Conservation (phyloP, 1,140 invertebrate species). For the Drosophila pachea region DNA sequence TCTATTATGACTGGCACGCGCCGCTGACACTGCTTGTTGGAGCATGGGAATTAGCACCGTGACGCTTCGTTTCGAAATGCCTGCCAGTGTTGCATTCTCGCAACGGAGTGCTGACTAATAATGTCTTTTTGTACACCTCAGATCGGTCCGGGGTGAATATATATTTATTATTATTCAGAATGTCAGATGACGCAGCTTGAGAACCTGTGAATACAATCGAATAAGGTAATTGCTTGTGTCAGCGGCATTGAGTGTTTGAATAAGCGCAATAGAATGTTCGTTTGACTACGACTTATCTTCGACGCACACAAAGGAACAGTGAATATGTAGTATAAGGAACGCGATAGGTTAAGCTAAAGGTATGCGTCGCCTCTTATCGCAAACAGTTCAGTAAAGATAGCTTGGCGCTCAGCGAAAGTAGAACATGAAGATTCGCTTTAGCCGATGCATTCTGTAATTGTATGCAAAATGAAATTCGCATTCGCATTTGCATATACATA, state of each 20-base stretch:
- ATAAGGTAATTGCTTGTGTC: constrained; percentile 1
- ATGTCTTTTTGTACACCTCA: constrained; percentile 4
- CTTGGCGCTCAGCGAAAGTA: not conserved
- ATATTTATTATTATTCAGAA: not conserved
- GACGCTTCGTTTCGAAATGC: constrained; percentile 60
- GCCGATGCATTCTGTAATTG: not conserved
- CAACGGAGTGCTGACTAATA: constrained; percentile 20
- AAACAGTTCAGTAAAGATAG: not conserved
- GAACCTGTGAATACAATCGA: constrained; percentile 22
- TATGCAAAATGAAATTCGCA: not conserved
- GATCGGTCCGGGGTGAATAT: not conserved
- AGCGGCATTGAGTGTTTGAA: constrained; percentile 2
- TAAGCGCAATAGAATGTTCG: constrained; percentile 10
- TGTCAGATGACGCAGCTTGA: constrained; percentile 19
- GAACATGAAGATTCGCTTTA: not conserved
- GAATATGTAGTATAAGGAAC: constrained; percentile 2
- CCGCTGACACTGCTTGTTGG: constrained; percentile 5
- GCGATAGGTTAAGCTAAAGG: constrained; percentile 19
- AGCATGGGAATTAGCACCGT: constrained; percentile 47
- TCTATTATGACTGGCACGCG: constrained; percentile 42
- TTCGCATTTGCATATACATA: constrained; percentile 2
- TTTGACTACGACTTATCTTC: constrained; percentile 6
- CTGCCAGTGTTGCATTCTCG: constrained; percentile 2
- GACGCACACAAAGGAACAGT: constrained; percentile 16
- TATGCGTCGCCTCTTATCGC: constrained; percentile 4